phyloP scores from a whole-genome alignment of 2,113 vertebrate genomes.

The Symphodus melops region DNA sequence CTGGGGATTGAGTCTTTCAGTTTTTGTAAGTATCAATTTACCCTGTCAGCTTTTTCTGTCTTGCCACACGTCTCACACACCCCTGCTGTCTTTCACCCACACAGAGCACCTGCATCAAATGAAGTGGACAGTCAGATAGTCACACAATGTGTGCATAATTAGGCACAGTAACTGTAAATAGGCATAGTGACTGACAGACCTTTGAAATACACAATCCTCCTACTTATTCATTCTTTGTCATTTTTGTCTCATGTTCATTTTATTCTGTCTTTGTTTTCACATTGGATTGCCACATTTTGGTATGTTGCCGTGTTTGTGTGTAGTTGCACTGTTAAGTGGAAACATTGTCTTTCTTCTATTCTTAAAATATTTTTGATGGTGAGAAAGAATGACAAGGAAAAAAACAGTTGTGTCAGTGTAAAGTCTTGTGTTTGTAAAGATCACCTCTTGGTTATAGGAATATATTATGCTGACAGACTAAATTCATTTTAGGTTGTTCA shows the following conservation, averaged over 20 bases:
- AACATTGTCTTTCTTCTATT: too few species aligned
- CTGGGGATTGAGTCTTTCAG: conserved; percentile 91
- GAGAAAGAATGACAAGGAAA: too few species aligned
- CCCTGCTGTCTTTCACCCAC: conserved; percentile 73
- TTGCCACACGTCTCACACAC: conserved; percentile 55
- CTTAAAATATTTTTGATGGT: too few species aligned
- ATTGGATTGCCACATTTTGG: background rate
- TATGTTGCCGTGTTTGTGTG: background rate
- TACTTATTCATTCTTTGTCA: background rate
- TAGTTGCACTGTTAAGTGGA: background rate
- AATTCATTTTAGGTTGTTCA: too few species aligned
- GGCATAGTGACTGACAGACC: conserved; percentile 48
- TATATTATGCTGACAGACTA: too few species aligned
- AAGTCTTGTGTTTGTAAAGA: too few species aligned
- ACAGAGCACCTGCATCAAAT: conserved; percentile 77
- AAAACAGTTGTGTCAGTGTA: too few species aligned
- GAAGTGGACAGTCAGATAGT: conserved; percentile 74
- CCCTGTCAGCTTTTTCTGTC: conserved; percentile 67
- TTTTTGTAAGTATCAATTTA: conserved; percentile 93
- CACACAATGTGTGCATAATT: conserved; percentile 77
- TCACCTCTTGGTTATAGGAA: too few species aligned
- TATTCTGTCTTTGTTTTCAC: background rate
- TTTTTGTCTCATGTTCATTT: background rate
- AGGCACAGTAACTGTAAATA: conserved; percentile 46
- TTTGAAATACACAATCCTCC: conserved; percentile 14